Base-by-base conservation (phyloP, 2,888 invertebrate species). In the Parthenolecanium corni region DNA sequence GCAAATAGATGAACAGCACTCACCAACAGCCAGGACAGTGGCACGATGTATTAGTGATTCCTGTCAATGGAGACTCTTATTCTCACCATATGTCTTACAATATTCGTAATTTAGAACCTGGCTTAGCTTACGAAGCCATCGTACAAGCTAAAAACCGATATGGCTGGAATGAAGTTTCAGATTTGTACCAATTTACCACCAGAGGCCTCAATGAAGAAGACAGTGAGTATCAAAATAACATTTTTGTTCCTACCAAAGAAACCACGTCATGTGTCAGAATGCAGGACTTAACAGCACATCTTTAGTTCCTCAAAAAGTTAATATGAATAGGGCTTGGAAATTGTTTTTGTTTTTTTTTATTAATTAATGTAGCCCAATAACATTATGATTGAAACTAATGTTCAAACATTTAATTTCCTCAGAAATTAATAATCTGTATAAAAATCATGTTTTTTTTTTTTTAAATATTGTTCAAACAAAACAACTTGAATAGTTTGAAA, bases 111-210 rank as follows among this genome's bases (percentile, higher is more conserved):
- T 75, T 85, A 67, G 78, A 82, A 71, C 79, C 84, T 0, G 82
- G 79, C 1, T 81, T 83, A 9, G 80, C 82, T 66, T 85, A 84
- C 73, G 85, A 85, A 70, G 84, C 84, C 12, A 82, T 83, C 68
- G 84, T 85, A 58, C 83, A 83, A 70, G 84, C 85, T 64, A 84
- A 82, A 76, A 85, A 85, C 73, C 78, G 82, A 74, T 84, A 83
- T 68, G 85, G 85, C 0, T 84, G 84, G 83, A 83, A 83, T 69
- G 83, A 83, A 77, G 82, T 83, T 61, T 84, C 84, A 1, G 61
- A 61, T 20, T 51, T 51, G 61, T 61, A 61, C 16, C 51, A 51
- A 16, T 61, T 61, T 40, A 31, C 44, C 12, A 61, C 61, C 14
- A 49, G 51, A 61, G 61, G 38, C 5, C 5, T 20, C 23, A 21